phyloP scores from a whole-genome alignment of 2,113 vertebrate species.

The Oxyruncus cristatus region DNA sequence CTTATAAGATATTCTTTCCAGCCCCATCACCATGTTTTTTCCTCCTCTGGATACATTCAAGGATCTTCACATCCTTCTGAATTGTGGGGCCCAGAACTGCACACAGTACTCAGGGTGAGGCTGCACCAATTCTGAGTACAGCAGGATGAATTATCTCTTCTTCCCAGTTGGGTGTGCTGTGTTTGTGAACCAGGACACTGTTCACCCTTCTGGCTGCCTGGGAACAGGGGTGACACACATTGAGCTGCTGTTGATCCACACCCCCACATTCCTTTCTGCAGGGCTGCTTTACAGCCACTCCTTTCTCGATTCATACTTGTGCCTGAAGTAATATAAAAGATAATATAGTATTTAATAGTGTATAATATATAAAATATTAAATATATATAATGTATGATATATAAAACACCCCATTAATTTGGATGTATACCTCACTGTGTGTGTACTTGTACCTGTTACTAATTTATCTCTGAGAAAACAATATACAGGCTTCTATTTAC shows the following conservation, averaged over 20 bases:
- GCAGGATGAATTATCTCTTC: neutral
- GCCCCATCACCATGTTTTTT: neutral
- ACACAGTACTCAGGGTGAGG: neutral
- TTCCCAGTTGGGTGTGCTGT: neutral
- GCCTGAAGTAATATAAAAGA: neutral
- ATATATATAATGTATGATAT: neutral
- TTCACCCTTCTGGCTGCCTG: neutral
- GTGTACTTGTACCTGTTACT: neutral
- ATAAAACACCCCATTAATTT: neutral
- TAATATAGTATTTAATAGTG: neutral
- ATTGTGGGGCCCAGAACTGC: neutral
- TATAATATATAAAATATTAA: no score
- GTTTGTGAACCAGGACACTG: rapidly evolving
- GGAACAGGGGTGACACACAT: neutral
- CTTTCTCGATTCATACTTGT: neutral
- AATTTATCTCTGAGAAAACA: neutral
- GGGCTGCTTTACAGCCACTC: neutral
- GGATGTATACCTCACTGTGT: neutral
- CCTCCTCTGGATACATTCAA: neutral
- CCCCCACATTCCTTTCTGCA: neutral
- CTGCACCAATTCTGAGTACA: rapidly evolving
- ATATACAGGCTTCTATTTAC: neutral
- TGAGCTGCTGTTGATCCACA: neutral
- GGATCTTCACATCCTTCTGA: neutral
- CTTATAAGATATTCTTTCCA: neutral